Evolutionary conservation across 1,140 invertebrate genomes (phyloP).

Genomic region (Sinella curviseta): DNA sequence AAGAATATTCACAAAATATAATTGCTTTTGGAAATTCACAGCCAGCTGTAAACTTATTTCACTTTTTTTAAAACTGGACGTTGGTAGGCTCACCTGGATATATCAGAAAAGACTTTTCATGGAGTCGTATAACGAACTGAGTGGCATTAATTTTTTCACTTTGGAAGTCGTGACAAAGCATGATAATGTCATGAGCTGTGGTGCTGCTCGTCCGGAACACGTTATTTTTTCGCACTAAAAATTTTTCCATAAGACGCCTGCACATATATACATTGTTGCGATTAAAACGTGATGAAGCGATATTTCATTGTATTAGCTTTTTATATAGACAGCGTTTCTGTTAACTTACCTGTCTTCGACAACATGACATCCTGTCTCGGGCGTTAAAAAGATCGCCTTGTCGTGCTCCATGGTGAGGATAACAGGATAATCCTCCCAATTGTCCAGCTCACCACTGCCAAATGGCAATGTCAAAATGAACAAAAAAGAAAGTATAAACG

Average conservation of each 20-base stretch:
- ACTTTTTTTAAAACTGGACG: no score
- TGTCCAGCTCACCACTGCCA: background rate
- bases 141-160: slow-evolving; percentile 25
- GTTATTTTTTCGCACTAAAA: slow-evolving; percentile 18
- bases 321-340: background rate
- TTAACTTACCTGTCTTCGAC: slow-evolving; percentile 23
- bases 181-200: slow-evolving; percentile 24
- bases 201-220: background rate
- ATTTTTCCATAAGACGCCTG: slow-evolving; percentile 3
- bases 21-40: no score
- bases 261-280: slow-evolving; percentile 10
- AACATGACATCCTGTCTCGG: slow-evolving; percentile 28
- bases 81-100: slow-evolving; percentile 43
- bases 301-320: background rate
- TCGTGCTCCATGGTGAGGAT: slow-evolving; percentile 27
- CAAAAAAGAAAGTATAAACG: background rate
- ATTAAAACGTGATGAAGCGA: background rate
- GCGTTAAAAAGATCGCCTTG: slow-evolving; percentile 30
- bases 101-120: slow-evolving; percentile 28
- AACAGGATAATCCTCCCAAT: slow-evolving; percentile 14
- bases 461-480: background rate
- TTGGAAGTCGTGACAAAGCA: slow-evolving; percentile 31
- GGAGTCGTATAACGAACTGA: slow-evolving; percentile 23
- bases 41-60: no score
- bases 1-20: no score